Percentiles rank a stretch among this genome's conserved stretches.
phyloP scores from a whole-genome alignment of 1,140 invertebrate species.

The Solenopsis fugax region DNA sequence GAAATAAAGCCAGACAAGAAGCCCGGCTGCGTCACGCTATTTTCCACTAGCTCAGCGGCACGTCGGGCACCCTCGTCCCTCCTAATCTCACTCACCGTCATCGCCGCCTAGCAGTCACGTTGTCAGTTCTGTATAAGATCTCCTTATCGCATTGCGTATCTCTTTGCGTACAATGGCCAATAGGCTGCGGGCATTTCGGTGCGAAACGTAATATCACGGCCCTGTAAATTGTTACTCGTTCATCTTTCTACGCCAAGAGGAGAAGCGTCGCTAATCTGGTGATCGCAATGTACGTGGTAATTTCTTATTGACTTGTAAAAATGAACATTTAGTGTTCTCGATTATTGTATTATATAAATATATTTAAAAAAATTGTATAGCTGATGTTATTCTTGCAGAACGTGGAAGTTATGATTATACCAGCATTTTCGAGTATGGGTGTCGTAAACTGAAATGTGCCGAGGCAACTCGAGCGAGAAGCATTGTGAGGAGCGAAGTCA shows the following conservation, averaged over 20 bases:
- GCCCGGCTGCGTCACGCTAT: conserved; percentile 66
- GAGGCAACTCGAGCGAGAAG: conserved; percentile 42
- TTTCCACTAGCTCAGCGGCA: conserved; percentile 75
- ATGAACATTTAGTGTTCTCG: conserved; percentile 7
- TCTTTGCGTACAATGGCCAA: conserved; percentile 59
- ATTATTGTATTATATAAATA: background rate
- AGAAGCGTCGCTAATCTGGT: background rate
- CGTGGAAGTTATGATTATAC: conserved; percentile 60
- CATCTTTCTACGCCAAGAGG: conserved; percentile 32
- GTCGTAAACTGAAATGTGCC: conserved; percentile 10
- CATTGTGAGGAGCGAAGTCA: conserved; percentile 22
- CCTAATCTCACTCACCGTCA: conserved; percentile 43
- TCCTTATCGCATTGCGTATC: conserved; percentile 48
- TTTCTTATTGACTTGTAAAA: conserved; percentile 21
- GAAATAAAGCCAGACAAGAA: conserved; percentile 64
- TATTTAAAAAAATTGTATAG: background rate
- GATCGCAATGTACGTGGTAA: conserved; percentile 26
- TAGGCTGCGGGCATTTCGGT: conserved; percentile 28
- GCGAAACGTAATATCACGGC: conserved; percentile 43
- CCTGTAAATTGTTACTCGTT: conserved; percentile 40
- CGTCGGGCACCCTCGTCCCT: conserved; percentile 65
- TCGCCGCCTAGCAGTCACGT: conserved; percentile 10
- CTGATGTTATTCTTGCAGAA: conserved; percentile 27
- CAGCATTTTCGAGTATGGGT: conserved; percentile 14
- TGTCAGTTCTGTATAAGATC: conserved; percentile 50